Evolutionary conservation across 2,888 invertebrate genomes (phyloP), one percentile per base, ranked within the genome.

Genomic region (Trypoxylon attenuatum): DNA sequence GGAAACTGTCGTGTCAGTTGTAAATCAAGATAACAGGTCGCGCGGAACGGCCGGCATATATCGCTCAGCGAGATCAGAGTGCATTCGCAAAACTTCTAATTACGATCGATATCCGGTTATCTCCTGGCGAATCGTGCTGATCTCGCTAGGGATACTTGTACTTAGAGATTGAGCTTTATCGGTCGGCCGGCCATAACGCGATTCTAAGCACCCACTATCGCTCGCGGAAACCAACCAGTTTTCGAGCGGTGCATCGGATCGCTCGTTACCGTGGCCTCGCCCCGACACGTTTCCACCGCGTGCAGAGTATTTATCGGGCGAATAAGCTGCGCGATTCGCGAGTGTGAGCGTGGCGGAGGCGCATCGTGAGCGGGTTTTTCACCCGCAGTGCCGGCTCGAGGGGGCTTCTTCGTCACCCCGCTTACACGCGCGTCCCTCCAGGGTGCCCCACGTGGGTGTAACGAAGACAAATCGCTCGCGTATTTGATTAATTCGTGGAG

Each of bases 401-500:
- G 61, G 69, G 69, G 5, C n/a, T 4, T 72, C 72, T 81, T 73
- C 76, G 70, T 75, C 75, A 72, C 70, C 75, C 68, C 66, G 69
- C 69, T 73, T 74, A 69, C 73, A 71, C 71, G 56, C 67, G 65
- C 71, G 72, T 73, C 78, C 73, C 77, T 65, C 76, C 76, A 63
- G 82, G 81, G 76, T 78, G 77, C 79, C n/a, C 69, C 77, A 79
- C 78, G 83, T 82, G 82, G 84, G 84, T 84, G 82, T 84, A 84
- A 84, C 82, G 83, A 84, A 84, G 84, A 84, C 84, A 83, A 84
- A 84, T 83, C 79, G 80, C 77, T 79, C 79, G 79, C 78, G 80
- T 82, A 83, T 84, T 84, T 75, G 77, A 78, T 80, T 77, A 80
- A 81, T 77, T 79, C 78, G 74, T 69, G 72, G 67, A 69, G 76